phyloP scores from a whole-genome alignment of 2,797 vertebrate species.

The Centroberyx gerrardi region DNA sequence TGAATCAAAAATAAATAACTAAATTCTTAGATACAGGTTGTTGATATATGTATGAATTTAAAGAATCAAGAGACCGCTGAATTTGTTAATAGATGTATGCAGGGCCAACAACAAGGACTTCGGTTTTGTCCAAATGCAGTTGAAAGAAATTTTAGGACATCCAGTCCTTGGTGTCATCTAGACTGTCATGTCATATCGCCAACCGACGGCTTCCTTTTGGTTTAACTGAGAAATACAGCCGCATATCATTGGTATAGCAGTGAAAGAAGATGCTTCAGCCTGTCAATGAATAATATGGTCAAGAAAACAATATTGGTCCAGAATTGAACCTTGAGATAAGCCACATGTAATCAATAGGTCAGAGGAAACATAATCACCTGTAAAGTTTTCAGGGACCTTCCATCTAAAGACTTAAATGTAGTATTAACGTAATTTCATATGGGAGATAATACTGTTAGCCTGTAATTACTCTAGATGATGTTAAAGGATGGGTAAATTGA shows the following conservation, averaged over 20 bases:
- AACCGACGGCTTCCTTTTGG: background rate
- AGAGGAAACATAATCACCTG: background rate
- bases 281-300: background rate
- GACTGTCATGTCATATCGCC: background rate
- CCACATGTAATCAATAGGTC: background rate
- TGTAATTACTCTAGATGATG: too few species aligned
- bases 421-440: background rate
- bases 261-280: background rate
- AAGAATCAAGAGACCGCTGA: background rate
- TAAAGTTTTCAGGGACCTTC: background rate
- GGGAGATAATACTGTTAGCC: background rate
- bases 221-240: background rate
- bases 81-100: background rate
- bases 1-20: background rate
- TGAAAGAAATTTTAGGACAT: background rate
- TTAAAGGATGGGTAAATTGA: too few species aligned
- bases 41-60: background rate
- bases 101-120: background rate
- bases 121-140: background rate
- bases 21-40: background rate
- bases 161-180: background rate
- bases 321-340: background rate
- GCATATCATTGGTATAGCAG: background rate
- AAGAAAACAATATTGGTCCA: too few species aligned
- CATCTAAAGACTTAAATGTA: background rate